Conservation (phyloP, 1,140 invertebrate genomes). For the Magallana ariakensis region DNA sequence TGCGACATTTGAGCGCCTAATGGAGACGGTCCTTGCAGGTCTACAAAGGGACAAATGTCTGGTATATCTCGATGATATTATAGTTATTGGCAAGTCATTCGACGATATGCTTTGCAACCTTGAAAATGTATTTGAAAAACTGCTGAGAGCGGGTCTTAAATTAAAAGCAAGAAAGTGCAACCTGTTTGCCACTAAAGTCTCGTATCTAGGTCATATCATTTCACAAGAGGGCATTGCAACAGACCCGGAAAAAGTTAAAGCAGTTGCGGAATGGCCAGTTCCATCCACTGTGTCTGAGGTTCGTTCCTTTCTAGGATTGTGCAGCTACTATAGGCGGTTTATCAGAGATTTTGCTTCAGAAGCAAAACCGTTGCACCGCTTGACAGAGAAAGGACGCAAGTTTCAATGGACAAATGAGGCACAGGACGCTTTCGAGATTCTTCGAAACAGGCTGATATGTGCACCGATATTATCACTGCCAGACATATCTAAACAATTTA, state of each 20-base stretch:
- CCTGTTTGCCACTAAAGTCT: conserved; percentile 7
- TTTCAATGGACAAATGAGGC: conserved; percentile 18
- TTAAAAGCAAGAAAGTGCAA: conserved; percentile 26
- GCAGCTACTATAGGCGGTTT: conserved; percentile 52
- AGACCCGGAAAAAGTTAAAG: conserved; percentile 10
- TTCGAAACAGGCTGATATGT: conserved; percentile 27
- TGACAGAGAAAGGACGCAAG: conserved; percentile 24
- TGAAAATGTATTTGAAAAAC: not conserved
- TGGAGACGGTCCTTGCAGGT: conserved; percentile 63
- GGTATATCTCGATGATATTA: conserved; percentile 58
- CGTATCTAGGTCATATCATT: conserved; percentile 42
- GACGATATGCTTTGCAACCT: not conserved
- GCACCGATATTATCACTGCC: conserved; percentile 53
- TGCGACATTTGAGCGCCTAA: conserved; percentile 65
- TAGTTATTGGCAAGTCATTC: conserved; percentile 14
- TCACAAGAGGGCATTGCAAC: conserved; percentile 25
- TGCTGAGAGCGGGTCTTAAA: not conserved
- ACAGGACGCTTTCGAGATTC: conserved; percentile 34
- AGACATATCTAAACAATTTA: conserved; percentile 46
- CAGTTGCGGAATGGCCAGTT: not conserved
- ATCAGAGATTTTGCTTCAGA: conserved; percentile 51
- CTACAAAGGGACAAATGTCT: conserved; percentile 53
- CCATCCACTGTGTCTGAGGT: conserved; percentile 29
- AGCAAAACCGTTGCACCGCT: not conserved
- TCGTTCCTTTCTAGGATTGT: conserved; percentile 49